phyloP scores from a whole-genome alignment of 2,113 vertebrate species.

The Taurulus bubalis region DNA sequence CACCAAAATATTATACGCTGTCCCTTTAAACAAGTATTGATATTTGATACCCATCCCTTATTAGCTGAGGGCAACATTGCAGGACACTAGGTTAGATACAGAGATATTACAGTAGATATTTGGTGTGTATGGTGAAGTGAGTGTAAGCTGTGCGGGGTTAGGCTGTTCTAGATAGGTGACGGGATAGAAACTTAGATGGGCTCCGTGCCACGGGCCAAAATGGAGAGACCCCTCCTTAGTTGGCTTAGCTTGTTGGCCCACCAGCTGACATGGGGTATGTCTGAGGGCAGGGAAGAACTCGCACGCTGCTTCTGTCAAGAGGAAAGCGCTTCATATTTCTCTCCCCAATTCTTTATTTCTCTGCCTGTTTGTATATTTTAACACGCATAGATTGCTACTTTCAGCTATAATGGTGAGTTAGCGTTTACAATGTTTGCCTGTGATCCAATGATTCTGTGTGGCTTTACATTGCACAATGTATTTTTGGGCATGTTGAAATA shows the following conservation, averaged over 20 bases:
- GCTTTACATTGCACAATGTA: not conserved
- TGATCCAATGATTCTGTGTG: not conserved
- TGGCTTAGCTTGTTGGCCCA: constrained; percentile 55
- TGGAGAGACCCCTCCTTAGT: constrained; percentile 65
- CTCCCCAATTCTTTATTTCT: constrained; percentile 19
- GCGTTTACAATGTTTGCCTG: constrained; percentile 3
- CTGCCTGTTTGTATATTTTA: constrained; percentile 12
- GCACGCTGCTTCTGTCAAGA: constrained; percentile 36
- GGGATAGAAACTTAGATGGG: constrained; percentile 54
- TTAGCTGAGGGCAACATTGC: not conserved
- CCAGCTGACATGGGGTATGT: constrained; percentile 68
- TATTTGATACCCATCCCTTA: not conserved
- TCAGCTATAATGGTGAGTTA: constrained; percentile 65
- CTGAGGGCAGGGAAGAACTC: constrained; percentile 58
- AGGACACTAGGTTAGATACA: not conserved
- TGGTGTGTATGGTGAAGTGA: not conserved
- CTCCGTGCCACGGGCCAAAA: constrained; percentile 63
- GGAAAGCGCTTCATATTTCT: constrained; percentile 28
- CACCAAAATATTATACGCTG: not conserved
- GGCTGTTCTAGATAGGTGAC: constrained; percentile 44
- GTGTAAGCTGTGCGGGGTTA: constrained; percentile 32
- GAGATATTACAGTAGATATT: not conserved
- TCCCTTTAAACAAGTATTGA: not conserved
- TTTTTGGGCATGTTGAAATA: constrained; percentile 12
- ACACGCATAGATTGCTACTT: constrained; percentile 1